Percentiles rank a stretch among this genome's conserved stretches.
phyloP scores from a whole-genome alignment of 2,113 vertebrate species.

The Dascyllus trimaculatus region DNA sequence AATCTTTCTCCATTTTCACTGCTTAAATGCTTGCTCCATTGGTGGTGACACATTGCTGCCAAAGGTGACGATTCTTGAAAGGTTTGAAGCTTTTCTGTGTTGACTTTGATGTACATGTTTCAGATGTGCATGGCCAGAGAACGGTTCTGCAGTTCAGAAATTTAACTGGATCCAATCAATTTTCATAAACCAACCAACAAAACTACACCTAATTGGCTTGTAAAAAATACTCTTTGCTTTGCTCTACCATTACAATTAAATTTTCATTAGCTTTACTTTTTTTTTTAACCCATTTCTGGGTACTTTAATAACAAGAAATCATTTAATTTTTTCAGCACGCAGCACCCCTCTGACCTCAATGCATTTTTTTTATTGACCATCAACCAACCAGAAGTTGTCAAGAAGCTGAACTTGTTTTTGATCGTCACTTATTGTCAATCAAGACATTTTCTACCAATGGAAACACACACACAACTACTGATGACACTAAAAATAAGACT shows the following conservation, averaged over 20 bases:
- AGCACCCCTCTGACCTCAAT: neutral
- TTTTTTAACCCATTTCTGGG: neutral
- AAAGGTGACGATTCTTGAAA: slow-evolving; percentile 33
- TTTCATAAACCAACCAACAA: too few species aligned
- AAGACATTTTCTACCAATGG: neutral
- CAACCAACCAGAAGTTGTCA: neutral
- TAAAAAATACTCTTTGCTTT: too few species aligned
- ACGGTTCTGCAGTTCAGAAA: neutral
- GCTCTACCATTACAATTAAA: too few species aligned
- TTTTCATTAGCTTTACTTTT: too few species aligned
- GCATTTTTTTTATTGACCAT: neutral
- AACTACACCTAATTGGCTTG: neutral
- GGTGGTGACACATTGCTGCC: slow-evolving; percentile 18
- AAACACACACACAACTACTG: neutral
- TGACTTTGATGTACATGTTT: neutral
- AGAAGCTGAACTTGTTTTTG: neutral
- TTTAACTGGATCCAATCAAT: neutral
- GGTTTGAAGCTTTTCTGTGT: neutral
- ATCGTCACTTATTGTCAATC: neutral
- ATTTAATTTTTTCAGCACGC: neutral
- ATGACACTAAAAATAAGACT: neutral
- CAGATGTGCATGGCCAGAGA: neutral
- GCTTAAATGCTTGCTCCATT: slow-evolving; percentile 1
- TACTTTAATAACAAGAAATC: neutral
- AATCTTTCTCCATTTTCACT: slow-evolving; percentile 44